A percentile compares a stretch with the other conserved stretches of the same genome.
Conservation (phyloP, 2,888 invertebrate genomes). For the Scrobipalpa atriplicella region DNA sequence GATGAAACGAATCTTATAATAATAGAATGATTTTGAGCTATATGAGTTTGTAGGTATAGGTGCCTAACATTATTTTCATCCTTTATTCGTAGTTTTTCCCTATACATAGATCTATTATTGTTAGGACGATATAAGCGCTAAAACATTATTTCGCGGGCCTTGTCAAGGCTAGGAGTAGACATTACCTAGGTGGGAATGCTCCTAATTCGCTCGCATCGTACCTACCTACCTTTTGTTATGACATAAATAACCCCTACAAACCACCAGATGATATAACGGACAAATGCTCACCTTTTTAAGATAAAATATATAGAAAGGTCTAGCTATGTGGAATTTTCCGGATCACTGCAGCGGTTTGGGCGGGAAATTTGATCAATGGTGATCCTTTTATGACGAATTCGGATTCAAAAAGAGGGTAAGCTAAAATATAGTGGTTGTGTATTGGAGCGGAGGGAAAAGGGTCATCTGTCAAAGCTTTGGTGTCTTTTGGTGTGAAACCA, state of each 20-base stretch:
- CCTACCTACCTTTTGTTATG: background rate
- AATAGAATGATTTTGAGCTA: no score
- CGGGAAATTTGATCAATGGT: constrained; percentile 25
- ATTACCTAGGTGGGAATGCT: no score
- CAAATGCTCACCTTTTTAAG: background rate
- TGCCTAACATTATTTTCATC: no score
- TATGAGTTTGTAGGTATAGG: no score
- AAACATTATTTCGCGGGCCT: no score
- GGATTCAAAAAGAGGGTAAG: constrained; percentile 11
- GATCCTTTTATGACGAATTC: constrained; percentile 14
- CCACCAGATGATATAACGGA: background rate
- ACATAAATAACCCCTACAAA: background rate
- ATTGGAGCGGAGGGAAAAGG: background rate
- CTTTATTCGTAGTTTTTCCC: no score
- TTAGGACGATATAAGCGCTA: no score
- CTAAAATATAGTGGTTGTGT: constrained; percentile 13
- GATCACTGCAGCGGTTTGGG: constrained; percentile 23
- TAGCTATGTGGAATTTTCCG: constrained; percentile 22
- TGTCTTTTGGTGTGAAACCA: no score
- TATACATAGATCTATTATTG: no score
- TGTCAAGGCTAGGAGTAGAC: no score
- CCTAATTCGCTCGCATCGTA: no score
- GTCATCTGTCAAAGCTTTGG: constrained; percentile 22
- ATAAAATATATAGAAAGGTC: constrained; percentile 14
- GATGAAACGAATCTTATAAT: no score